Conservation (phyloP, 2,113 vertebrate species). For the Coptodon rendalli region DNA sequence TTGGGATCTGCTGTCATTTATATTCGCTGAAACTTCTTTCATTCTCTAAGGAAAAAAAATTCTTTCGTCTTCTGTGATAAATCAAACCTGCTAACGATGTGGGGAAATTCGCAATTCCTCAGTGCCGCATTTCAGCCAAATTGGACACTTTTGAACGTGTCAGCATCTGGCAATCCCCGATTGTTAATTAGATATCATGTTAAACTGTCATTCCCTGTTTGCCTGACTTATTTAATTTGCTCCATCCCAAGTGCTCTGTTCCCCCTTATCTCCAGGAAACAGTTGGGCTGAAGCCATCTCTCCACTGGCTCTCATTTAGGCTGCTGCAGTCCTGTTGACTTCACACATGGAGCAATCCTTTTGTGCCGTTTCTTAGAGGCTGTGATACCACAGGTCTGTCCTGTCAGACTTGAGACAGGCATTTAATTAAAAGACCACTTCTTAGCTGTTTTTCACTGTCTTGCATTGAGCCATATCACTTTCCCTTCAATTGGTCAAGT, state of each 20-base stretch:
- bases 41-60: background rate
- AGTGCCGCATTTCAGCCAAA: constrained; percentile 7
- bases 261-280: constrained; percentile 65
- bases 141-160: constrained; percentile 12
- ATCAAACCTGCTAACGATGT: background rate
- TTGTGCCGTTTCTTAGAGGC: constrained; percentile 40
- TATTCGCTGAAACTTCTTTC: background rate
- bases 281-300: constrained; percentile 64
- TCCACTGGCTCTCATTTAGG: constrained; percentile 43
- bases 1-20: background rate
- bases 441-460: constrained; percentile 40
- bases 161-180: constrained; percentile 38
- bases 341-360: constrained; percentile 45
- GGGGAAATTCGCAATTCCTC: background rate
- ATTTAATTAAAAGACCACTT: constrained; percentile 60
- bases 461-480: constrained; percentile 6
- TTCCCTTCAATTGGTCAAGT: constrained; percentile 12
- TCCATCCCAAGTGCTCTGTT: constrained; percentile 43
- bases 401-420: constrained; percentile 44
- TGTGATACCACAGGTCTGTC: constrained; percentile 45
- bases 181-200: constrained; percentile 65
- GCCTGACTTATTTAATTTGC: constrained; percentile 56
- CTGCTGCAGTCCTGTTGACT: constrained; percentile 42
- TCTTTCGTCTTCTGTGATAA: background rate
- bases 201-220: constrained; percentile 48